phyloP scores from a whole-genome alignment of 2,888 invertebrate species.

The Tachystola acroxantha region DNA sequence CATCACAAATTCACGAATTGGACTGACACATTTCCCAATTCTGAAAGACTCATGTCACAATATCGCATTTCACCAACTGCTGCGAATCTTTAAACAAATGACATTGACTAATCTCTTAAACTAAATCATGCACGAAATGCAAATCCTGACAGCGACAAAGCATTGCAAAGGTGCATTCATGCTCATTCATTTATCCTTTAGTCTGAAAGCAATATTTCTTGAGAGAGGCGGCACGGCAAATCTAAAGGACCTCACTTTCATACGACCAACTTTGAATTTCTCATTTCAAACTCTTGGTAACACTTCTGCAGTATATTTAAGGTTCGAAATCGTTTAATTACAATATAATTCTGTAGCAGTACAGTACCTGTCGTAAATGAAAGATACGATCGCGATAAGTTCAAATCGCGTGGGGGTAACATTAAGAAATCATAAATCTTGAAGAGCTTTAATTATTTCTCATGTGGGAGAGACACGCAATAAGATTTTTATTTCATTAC shows the following conservation, averaged over 20 bases:
- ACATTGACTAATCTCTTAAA: slow-evolving; percentile 6
- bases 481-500: slow-evolving; percentile 64
- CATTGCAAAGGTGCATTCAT: slow-evolving; percentile 35
- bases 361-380: slow-evolving; percentile 30
- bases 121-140: slow-evolving; percentile 15
- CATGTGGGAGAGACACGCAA: slow-evolving; percentile 36
- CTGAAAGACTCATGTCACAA: too few species aligned
- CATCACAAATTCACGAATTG: too few species aligned
- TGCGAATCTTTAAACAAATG: slow-evolving; percentile 2
- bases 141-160: slow-evolving; percentile 34
- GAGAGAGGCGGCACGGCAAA: slow-evolving; percentile 18
- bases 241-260: slow-evolving; percentile 12
- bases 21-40: too few species aligned
- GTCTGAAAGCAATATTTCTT: slow-evolving; percentile 42
- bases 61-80: neutral
- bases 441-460: slow-evolving; percentile 54
- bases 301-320: slow-evolving; percentile 3
- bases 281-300: slow-evolving; percentile 14
- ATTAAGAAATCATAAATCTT: slow-evolving; percentile 69
- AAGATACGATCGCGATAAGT: slow-evolving; percentile 34
- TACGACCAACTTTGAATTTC: slow-evolving; percentile 1
- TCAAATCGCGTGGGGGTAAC: slow-evolving; percentile 52
- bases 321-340: neutral
- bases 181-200: slow-evolving; percentile 46
- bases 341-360: slow-evolving; percentile 13